Conservation (phyloP, 1,140 invertebrate species). For the Bilobella aurantiaca region DNA sequence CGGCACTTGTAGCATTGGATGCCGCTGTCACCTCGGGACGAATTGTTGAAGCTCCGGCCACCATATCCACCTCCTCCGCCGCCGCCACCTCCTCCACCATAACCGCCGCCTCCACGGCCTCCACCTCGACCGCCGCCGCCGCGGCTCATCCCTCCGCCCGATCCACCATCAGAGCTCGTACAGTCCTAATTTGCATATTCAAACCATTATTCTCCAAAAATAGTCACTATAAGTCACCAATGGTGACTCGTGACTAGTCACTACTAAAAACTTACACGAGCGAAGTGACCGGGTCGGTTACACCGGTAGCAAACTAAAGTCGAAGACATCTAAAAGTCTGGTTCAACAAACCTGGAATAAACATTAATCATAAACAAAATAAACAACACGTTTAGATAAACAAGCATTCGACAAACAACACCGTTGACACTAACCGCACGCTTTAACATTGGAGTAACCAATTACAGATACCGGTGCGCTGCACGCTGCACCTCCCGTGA, state of each 20-base stretch:
- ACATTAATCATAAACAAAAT: neutral
- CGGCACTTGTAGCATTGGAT: conserved; percentile 47
- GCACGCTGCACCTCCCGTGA: too few species aligned
- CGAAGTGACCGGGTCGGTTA: conserved; percentile 55
- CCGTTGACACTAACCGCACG: too few species aligned
- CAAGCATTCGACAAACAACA: neutral
- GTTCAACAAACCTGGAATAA: neutral
- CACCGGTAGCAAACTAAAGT: conserved; percentile 78
- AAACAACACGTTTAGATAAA: neutral
- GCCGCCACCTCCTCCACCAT: conserved; percentile 28
- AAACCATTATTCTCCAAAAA: too few species aligned
- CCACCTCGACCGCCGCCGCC: conserved; percentile 20
- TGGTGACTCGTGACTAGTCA: too few species aligned
- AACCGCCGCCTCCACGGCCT: conserved; percentile 17
- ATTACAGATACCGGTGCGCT: neutral
- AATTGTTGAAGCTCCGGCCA: conserved; percentile 1
- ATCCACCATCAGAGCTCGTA: conserved; percentile 10
- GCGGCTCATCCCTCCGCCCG: conserved; percentile 16
- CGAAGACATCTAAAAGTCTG: neutral
- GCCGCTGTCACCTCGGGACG: neutral
- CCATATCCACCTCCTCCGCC: conserved; percentile 18
- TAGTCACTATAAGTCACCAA: too few species aligned
- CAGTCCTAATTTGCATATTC: conserved; percentile 24
- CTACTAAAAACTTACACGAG: conserved; percentile 35
- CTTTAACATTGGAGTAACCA: neutral